A percentile compares a stretch with the other conserved stretches of the same genome.
Conservation (phyloP, 2,113 vertebrate genomes). For the Cochlearius cochlearius region DNA sequence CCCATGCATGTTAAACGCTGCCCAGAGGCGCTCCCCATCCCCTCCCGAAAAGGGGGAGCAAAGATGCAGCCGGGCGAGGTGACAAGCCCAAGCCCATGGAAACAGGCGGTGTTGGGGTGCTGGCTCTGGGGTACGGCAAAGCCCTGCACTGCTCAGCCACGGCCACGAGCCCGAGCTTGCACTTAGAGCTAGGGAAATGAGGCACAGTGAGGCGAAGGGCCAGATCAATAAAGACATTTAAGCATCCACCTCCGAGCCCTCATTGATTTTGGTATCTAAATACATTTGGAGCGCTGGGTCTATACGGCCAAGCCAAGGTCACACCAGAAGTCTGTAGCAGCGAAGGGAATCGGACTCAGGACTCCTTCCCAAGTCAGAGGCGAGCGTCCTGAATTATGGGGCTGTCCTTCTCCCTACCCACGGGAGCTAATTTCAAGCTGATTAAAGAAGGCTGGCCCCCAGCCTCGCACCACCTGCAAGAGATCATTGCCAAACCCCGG, state of each 20-base stretch:
- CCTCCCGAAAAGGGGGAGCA: no score
- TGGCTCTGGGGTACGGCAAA: not conserved
- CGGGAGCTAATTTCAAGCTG: not conserved
- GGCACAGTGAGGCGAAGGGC: not conserved
- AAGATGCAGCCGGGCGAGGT: fast-evolving
- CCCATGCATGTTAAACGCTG: not conserved
- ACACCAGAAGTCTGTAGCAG: not conserved
- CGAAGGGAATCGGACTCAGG: not conserved
- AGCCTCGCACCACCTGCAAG: fast-evolving
- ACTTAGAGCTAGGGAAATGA: not conserved
- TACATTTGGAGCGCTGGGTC: not conserved
- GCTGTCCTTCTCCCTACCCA: not conserved
- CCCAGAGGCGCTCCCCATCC: no score
- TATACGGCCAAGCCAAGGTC: not conserved
- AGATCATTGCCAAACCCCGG: not conserved
- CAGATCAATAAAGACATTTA: not conserved
- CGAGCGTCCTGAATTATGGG: not conserved
- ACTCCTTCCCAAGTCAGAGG: not conserved
- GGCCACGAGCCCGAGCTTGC: not conserved
- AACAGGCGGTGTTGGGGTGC: not conserved
- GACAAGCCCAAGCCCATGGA: not conserved
- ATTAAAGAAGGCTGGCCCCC: fast-evolving
- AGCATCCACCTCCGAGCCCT: not conserved
- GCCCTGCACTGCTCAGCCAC: fast-evolving
- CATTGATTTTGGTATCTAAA: not conserved